These are phyloP conservation scores for Lasiommata megera DNA, from an alignment of 2,888 invertebrate species.

Conservation along the genomic window DNA sequence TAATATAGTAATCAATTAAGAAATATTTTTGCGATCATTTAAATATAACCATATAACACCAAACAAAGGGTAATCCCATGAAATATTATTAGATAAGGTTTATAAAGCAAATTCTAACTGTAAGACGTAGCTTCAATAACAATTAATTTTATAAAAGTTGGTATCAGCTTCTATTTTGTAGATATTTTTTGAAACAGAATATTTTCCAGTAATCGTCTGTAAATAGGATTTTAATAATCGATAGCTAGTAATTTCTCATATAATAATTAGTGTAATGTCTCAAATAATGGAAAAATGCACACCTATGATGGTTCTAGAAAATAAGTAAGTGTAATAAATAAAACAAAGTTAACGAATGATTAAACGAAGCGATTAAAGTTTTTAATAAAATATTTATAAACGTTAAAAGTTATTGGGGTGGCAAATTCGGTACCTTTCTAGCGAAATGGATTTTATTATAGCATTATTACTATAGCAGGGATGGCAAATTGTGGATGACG, in stretches of 20 bases:
- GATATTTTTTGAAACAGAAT: neutral
- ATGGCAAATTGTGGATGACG: too few species aligned
- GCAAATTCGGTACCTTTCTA: too few species aligned
- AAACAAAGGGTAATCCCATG: slow-evolving; percentile 24
- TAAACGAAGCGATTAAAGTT: neutral
- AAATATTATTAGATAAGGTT: slow-evolving; percentile 21
- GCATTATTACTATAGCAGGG: too few species aligned
- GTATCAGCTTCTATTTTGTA: slow-evolving; percentile 20
- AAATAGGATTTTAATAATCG: slow-evolving; percentile 18
- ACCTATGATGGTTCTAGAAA: neutral
- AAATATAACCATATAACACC: slow-evolving; percentile 29
- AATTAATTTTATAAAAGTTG: slow-evolving; percentile 14
- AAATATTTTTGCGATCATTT: slow-evolving; percentile 29
- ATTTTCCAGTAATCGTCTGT: slow-evolving; percentile 5
- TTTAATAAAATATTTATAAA: too few species aligned
- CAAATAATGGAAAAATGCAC: neutral
- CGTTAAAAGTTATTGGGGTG: too few species aligned
- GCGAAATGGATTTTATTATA: too few species aligned
- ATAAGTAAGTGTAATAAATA: neutral
- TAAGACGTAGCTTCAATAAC: slow-evolving; percentile 14
- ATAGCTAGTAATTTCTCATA: neutral
- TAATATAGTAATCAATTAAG: slow-evolving; percentile 24
- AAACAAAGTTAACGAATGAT: neutral
- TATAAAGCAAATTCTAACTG: neutral
- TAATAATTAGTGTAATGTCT: neutral